These are phyloP conservation scores for Candoia aspera DNA, from an alignment of 2,113 vertebrate species.

Conservation along the genomic window DNA sequence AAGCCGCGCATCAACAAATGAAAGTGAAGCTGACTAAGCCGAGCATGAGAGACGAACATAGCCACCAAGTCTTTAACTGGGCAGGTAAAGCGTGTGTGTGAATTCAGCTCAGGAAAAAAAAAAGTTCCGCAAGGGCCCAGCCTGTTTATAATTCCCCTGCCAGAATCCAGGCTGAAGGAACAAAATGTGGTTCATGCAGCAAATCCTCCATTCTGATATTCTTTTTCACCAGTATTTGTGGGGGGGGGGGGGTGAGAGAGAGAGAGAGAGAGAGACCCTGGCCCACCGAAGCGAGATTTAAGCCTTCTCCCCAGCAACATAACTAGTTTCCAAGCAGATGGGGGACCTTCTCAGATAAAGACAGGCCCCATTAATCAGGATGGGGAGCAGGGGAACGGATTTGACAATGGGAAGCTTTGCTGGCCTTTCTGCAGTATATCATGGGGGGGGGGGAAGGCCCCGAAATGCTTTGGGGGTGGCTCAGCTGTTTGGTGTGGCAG, in stretches of 20 bases:
- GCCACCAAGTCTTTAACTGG: background rate
- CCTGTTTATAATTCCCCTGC: background rate
- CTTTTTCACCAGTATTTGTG: background rate
- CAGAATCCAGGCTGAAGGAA: background rate
- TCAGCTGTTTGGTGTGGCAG: slow-evolving; percentile 65
- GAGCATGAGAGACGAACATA: background rate
- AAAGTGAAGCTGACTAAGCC: background rate
- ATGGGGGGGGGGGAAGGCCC: background rate
- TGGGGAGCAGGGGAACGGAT: background rate
- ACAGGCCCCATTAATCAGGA: background rate
- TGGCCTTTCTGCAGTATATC: slow-evolving; percentile 24
- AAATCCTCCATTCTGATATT: background rate
- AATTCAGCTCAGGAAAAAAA: background rate
- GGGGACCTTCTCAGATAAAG: background rate
- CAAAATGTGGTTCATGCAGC: background rate
- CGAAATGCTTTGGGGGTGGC: background rate
- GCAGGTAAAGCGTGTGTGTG: too few relatives aligned
- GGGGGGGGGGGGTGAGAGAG: too few relatives aligned
- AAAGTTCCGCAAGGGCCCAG: background rate
- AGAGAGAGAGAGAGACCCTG: too few relatives aligned
- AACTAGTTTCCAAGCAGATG: slow-evolving; percentile 3
- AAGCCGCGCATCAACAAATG: background rate
- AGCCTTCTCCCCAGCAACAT: background rate
- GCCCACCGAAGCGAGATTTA: background rate
- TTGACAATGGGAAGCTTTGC: slow-evolving; percentile 30